Percentiles rank a stretch among this genome's conserved stretches.
phyloP scores from a whole-genome alignment of 1,140 invertebrate species.

The Medauroidea extradentata region DNA sequence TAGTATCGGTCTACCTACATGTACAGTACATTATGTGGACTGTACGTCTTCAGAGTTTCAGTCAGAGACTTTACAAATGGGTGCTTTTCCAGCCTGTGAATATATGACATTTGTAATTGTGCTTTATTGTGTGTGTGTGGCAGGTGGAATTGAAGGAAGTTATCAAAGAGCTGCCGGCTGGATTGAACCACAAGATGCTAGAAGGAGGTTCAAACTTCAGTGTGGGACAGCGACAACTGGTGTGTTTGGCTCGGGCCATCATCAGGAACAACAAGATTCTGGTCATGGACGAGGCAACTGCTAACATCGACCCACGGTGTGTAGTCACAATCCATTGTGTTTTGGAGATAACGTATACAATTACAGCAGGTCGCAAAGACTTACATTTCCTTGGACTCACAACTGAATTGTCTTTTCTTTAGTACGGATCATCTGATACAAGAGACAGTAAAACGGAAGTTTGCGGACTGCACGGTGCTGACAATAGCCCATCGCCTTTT shows the following conservation, averaged over 20 bases:
- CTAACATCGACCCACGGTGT: conserved; percentile 69
- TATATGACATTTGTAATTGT: conserved; percentile 3
- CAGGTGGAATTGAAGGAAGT: conserved; percentile 54
- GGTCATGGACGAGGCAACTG: conserved; percentile 83
- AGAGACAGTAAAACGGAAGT: no score
- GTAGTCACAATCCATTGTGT: no score
- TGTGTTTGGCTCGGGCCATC: conserved; percentile 74
- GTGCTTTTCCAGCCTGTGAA: background rate
- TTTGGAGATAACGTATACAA: no score
- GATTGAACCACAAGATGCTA: conserved; percentile 62
- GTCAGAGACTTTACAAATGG: background rate
- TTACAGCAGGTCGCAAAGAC: no score
- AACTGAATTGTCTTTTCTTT: no score
- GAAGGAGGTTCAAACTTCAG: conserved; percentile 77
- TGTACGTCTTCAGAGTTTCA: background rate
- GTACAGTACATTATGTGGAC: conserved; percentile 3
- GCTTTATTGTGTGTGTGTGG: no score
- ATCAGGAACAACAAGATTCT: conserved; percentile 70
- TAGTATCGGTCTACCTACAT: conserved; percentile 14
- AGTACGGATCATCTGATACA: no score
- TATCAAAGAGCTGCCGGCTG: conserved; percentile 51
- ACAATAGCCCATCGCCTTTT: no score
- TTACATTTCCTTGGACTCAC: no score
- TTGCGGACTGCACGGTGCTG: no score
- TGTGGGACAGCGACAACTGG: conserved; percentile 76